Conservation (phyloP, 2,113 vertebrate species). For the Sylvilagus bachmani region DNA sequence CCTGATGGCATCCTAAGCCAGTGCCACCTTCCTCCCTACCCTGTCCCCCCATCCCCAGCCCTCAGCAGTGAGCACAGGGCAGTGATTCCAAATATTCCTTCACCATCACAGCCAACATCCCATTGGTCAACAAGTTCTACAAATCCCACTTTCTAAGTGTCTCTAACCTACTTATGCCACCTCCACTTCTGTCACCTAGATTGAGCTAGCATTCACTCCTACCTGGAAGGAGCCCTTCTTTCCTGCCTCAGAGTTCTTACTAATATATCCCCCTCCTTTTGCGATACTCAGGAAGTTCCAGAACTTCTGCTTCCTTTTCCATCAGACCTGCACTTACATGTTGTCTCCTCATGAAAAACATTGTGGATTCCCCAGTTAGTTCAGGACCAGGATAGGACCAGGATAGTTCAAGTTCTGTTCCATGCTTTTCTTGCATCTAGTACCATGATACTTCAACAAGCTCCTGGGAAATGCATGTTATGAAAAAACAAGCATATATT, state of each 20-base stretch:
- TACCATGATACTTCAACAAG: too few relatives aligned
- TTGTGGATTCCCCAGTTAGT: background rate
- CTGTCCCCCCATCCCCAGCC: too few relatives aligned
- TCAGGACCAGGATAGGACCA: background rate
- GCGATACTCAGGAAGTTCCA: background rate
- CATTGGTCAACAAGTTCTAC: background rate
- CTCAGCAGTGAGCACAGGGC: background rate
- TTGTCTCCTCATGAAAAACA: background rate
- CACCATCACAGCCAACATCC: background rate
- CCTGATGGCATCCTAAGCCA: background rate
- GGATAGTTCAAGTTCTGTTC: background rate
- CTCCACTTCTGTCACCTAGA: background rate
- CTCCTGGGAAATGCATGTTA: too few relatives aligned
- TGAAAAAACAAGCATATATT: too few relatives aligned
- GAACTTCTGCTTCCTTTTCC: background rate
- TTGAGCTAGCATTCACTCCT: background rate
- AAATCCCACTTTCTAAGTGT: background rate
- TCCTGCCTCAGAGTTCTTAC: background rate
- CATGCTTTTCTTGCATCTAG: background rate
- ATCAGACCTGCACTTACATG: background rate
- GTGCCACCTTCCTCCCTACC: too few relatives aligned
- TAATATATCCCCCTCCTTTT: background rate
- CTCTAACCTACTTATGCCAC: background rate
- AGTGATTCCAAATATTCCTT: accelerated
- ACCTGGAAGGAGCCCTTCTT: background rate